Percentiles rank a stretch among this genome's conserved stretches.
Evolutionary conservation across 2,113 vertebrate genomes (phyloP).

Genomic region (Crotalus horridus): DNA sequence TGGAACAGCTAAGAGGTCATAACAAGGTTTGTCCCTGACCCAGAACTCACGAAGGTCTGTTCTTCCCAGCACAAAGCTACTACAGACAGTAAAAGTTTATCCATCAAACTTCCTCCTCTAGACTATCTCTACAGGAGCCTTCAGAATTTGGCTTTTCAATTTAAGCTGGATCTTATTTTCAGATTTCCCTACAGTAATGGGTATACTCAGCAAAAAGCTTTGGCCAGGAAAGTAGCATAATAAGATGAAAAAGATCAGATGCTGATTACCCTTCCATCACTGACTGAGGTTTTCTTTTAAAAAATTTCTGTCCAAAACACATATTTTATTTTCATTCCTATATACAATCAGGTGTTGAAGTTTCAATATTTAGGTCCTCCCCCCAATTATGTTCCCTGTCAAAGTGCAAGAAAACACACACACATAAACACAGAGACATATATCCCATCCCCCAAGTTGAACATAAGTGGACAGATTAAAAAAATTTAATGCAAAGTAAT

Average conservation of each 20-base stretch:
- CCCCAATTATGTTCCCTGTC: neutral
- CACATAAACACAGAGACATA: neutral
- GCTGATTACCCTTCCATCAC: neutral
- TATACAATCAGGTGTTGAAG: neutral
- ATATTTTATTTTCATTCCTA: neutral
- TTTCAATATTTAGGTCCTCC: neutral
- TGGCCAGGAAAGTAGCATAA: neutral
- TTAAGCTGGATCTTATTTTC: neutral
- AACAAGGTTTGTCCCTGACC: neutral
- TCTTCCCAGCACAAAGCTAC: neutral
- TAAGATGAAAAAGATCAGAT: neutral
- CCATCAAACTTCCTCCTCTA: neutral
- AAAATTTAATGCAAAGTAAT: neutral
- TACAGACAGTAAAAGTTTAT: neutral
- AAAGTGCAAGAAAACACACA: neutral
- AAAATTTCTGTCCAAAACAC: neutral
- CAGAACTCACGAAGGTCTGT: neutral
- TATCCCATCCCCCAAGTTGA: neutral
- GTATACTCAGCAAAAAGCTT: neutral
- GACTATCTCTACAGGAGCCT: conserved; percentile 11
- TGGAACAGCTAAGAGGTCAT: neutral
- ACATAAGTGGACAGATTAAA: neutral
- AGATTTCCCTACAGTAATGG: neutral
- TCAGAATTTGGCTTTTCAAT: neutral
- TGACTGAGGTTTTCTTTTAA: neutral